Evolutionary conservation across 2,113 vertebrate species (phyloP), one percentile per base, ranked within the genome.

Genomic region (Stigmatopora argus): DNA sequence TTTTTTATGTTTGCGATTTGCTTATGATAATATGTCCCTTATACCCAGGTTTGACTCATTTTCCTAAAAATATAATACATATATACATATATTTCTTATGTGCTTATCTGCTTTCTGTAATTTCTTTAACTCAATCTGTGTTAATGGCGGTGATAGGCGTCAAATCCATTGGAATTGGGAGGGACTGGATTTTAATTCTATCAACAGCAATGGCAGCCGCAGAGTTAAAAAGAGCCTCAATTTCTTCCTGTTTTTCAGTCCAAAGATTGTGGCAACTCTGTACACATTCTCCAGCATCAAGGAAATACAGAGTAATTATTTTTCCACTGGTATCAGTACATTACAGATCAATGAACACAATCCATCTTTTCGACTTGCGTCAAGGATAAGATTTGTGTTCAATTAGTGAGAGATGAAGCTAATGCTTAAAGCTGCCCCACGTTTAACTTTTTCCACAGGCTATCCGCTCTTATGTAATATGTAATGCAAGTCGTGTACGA

Each of bases 351-450:
- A 44, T 60, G 47, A 71, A 59, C n/a, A 17, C 44, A 66, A 55
- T 77, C 69, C 48, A 75, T 61, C 41, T 61, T 61, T 41, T 17
- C 3, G 31, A 51, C 17, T 64, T 51, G 68, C 62, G 62, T 21
- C 34, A 68, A 65, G 41, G n/a, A 67, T 71, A 73, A 67, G 21
- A 66, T 69, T 77, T 78, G 73, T 47, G 66, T 64, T 78, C 81
- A 57, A 60, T 74, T 65, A 35, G 55, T 62, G 56, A 60, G 64
- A 61, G 77, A 64, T 57, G 49, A 53, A 70, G 66, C 11, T 71
- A 38, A 70, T 35, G 55, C 52, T 41, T 41, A 56, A 23, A 7
- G 17, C 51, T 51, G 34, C 31, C 26, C 34, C 26, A 45, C 51
- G 56, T 26, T 63, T 53, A 57, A 59, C 51, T 45, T 60, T 52